phyloP scores from a whole-genome alignment of 2,888 invertebrate species.

The Apamea sordens region DNA sequence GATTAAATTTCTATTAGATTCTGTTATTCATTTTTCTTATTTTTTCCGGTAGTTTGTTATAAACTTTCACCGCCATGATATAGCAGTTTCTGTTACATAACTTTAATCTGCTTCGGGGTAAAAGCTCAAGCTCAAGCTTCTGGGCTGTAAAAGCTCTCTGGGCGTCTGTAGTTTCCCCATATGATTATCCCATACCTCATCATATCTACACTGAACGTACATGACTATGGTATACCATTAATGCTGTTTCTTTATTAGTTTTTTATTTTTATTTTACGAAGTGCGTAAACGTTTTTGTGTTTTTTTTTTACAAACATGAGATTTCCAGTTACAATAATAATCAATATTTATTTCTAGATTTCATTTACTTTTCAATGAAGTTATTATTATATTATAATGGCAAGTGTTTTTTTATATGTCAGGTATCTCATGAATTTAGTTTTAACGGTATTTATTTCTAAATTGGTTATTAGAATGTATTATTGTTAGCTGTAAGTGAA shows the following conservation, averaged over 20 bases:
- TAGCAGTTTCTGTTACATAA: too few species aligned
- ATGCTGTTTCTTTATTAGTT: not conserved
- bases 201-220: conserved; percentile 3
- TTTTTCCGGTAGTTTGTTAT: too few species aligned
- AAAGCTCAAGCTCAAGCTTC: too few species aligned
- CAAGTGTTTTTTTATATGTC: not conserved
- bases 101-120: too few species aligned
- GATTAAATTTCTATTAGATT: too few species aligned
- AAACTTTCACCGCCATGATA: too few species aligned
- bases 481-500: not conserved
- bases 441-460: not conserved
- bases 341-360: not conserved
- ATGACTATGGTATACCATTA: conserved; percentile 1
- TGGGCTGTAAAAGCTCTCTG: not conserved
- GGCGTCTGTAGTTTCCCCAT: not conserved
- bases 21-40: too few species aligned
- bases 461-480: not conserved
- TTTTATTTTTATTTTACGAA: not conserved
- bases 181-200: not conserved
- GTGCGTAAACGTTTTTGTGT: not conserved
- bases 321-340: not conserved
- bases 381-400: conserved; percentile 9
- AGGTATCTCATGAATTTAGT: conserved; percentile 1
- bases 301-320: conserved; percentile 9
- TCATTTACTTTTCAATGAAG: not conserved